Evolutionary conservation across 2,113 vertebrate species (phyloP).

Genomic region (Melanocharis versteri): DNA sequence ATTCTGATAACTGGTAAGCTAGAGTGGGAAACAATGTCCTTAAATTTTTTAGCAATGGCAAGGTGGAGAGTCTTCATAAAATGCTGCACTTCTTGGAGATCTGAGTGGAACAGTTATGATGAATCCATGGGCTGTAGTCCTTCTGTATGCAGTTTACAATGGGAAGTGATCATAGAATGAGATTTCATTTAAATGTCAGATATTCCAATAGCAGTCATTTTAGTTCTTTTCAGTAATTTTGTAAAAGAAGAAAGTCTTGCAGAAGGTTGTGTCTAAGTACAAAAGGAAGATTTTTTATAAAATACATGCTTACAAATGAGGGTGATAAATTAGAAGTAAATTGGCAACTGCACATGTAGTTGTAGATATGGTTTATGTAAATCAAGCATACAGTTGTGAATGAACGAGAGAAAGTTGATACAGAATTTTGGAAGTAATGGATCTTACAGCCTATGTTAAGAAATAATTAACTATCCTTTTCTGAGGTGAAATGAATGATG

Average conservation of each 20-base stretch:
- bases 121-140: background rate
- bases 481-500: background rate
- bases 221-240: background rate
- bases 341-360: background rate
- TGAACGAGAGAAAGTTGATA: background rate
- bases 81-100: background rate
- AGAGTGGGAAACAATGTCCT: background rate
- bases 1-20: background rate
- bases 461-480: background rate
- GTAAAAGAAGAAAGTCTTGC: background rate
- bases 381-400: background rate
- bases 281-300: background rate
- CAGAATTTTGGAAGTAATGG: background rate
- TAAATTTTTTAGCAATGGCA: background rate
- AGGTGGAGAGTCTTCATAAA: background rate
- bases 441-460: background rate
- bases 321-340: background rate
- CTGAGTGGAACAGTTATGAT: background rate
- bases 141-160: background rate
- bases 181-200: background rate
- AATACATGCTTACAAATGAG: rapidly evolving
- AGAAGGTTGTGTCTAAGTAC: background rate
- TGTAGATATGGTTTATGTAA: background rate
- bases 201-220: background rate
- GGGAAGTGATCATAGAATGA: background rate